Evolutionary conservation across 2,888 invertebrate species (phyloP), one percentile per base, ranked within the genome.

Genomic region (Dichetophora obliterata): DNA sequence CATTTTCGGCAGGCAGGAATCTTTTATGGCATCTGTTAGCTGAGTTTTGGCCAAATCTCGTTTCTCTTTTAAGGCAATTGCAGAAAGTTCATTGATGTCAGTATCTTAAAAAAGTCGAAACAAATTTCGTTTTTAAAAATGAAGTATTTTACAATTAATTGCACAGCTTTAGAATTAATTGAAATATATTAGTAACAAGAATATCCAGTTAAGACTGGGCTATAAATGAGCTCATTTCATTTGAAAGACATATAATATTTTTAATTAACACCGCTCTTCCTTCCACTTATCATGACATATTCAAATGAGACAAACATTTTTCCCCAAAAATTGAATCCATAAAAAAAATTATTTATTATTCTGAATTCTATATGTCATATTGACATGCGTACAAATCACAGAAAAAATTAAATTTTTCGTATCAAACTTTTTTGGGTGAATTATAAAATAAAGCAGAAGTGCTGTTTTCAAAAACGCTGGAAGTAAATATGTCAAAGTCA

Each of bases 1-100:
- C 87, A 90, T 87, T 82, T 90, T 90, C 8, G 89, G 89, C 76
- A 90, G 79, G 76, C 89, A 90, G 3, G 89, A 87, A 66, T 90
- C 89, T 77, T 88, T 84, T 54, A 89, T 87, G 77, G 89, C 85
- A 78, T 88, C 88, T 50, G 88, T 84, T 5, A 89, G 79, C 78
- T 88, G 87, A 0, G 84, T 81, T 77, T 88, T 88, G 2, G 82
- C 81, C 16, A 79, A 69, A 59, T 81, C 81, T 63, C 83, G 82
- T 73, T 81, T 83, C 61, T 83, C 80, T 34, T 85, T 82, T 31
- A 85, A 76, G 9, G 83, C 81, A 8, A 85, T 83, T 5, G 84
- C 82, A 0, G 89, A 87, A 69, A 88, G 81, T n/a, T 87, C 87
- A 54, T 83, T 84, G 54, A 88, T 83, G 48, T 88, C 87, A 4